Conservation (phyloP, 2,113 vertebrate genomes). For the Corapipo altera region DNA sequence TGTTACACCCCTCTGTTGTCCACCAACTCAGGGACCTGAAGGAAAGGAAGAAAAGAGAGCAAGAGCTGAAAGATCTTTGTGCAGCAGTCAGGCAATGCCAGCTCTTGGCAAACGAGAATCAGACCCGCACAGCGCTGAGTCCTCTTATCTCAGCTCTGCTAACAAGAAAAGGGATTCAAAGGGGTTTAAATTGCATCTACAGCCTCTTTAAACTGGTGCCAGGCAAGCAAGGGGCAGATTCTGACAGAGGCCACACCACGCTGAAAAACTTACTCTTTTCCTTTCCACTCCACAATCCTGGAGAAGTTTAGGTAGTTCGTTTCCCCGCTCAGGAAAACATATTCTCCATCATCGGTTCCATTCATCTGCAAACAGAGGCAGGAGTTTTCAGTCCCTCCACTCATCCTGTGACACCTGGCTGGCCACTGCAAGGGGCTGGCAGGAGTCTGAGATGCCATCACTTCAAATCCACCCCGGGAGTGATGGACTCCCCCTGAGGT, state of each 20-base stretch:
- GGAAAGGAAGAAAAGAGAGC: background rate
- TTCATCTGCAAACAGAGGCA: conserved; percentile 81
- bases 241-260: background rate
- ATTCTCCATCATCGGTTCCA: conserved; percentile 86
- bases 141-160: background rate
- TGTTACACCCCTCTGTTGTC: conserved; percentile 86
- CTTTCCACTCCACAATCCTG: conserved; percentile 87
- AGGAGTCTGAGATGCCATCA: background rate
- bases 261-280: conserved; percentile 78
- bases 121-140: background rate
- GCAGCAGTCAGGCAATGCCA: background rate
- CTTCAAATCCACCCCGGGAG: background rate
- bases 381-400: background rate
- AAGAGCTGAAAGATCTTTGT: background rate
- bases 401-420: background rate
- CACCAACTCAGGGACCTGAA: conserved; percentile 87
- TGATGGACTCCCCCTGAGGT: background rate
- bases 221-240: background rate
- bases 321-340: conserved; percentile 87
- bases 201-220: background rate
- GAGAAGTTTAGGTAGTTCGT: conserved; percentile 87
- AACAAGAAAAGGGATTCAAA: background rate
- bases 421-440: background rate
- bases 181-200: background rate
- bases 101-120: background rate